These are phyloP conservation scores for Cantharis nigra DNA, from an alignment of 2,888 invertebrate genomes.

Conservation along the genomic window DNA sequence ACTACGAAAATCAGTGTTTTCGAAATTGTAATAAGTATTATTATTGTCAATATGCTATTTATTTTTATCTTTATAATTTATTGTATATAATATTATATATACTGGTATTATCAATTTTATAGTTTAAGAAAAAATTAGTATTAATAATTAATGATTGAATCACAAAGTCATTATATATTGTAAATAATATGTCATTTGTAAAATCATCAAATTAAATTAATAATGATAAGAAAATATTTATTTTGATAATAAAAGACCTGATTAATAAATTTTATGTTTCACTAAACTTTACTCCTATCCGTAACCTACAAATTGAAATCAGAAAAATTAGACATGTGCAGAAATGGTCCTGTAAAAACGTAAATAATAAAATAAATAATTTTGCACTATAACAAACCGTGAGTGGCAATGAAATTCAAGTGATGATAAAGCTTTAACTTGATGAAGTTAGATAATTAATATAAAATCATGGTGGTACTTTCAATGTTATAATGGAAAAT, in stretches of 20 bases:
- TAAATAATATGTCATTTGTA: not conserved
- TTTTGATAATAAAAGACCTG: not conserved
- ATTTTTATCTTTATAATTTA: not conserved
- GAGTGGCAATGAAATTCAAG: not conserved
- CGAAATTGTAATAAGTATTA: constrained; percentile 55
- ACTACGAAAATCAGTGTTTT: constrained; percentile 61
- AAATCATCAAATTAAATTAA: not conserved
- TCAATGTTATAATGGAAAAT: not conserved
- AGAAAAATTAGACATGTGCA: not conserved
- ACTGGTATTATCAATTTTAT: not conserved
- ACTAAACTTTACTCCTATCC: not conserved
- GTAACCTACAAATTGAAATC: not conserved
- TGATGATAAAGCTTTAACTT: not conserved
- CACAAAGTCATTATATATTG: not conserved
- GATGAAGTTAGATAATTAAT: not conserved
- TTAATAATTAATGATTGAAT: not conserved
- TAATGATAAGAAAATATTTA: not conserved
- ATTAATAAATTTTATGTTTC: not conserved
- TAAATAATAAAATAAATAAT: not conserved
- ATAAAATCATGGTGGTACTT: not conserved
- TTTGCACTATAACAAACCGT: not conserved
- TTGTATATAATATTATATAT: not conserved
- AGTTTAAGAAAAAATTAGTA: not conserved
- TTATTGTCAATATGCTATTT: not conserved
- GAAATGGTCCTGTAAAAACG: too few species aligned